Conservation (phyloP, 2,888 invertebrate species). For the Protodeltote pygarga region DNA sequence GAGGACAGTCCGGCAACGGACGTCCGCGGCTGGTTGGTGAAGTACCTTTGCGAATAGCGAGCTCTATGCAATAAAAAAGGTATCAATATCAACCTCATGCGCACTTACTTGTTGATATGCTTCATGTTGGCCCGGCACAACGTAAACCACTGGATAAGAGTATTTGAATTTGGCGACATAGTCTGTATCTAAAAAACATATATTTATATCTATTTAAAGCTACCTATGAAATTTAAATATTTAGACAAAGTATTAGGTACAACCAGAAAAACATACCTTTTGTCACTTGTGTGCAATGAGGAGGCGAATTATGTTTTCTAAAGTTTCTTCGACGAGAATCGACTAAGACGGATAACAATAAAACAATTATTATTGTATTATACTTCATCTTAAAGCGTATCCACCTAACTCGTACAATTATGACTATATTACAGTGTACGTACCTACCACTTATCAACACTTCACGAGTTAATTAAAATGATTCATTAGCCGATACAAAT, state of each 20-base stretch:
- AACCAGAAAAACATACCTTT: constrained; percentile 59
- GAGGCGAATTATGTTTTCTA: constrained; percentile 54
- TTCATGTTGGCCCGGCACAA: constrained; percentile 72
- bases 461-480: constrained; percentile 27
- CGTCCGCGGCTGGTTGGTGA: too few species aligned
- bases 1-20: too few species aligned
- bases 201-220: too few species aligned
- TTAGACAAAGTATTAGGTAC: too few species aligned
- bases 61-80: too few species aligned
- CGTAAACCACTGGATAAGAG: constrained; percentile 69
- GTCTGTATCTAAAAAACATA: constrained; percentile 68
- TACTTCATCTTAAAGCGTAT: constrained; percentile 30
- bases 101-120: constrained; percentile 72
- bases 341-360: constrained; percentile 29
- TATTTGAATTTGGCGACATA: constrained; percentile 64
- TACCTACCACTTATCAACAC: constrained; percentile 16
- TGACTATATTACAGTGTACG: neutral
- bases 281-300: constrained; percentile 70
- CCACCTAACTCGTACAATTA: constrained; percentile 5
- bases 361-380: constrained; percentile 18
- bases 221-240: too few species aligned
- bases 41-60: too few species aligned
- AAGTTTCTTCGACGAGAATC: constrained; percentile 40
- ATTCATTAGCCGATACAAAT: constrained; percentile 2
- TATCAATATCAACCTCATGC: too few species aligned